Conservation (phyloP, 2,797 vertebrate genomes). For the Myripristis jacobus region DNA sequence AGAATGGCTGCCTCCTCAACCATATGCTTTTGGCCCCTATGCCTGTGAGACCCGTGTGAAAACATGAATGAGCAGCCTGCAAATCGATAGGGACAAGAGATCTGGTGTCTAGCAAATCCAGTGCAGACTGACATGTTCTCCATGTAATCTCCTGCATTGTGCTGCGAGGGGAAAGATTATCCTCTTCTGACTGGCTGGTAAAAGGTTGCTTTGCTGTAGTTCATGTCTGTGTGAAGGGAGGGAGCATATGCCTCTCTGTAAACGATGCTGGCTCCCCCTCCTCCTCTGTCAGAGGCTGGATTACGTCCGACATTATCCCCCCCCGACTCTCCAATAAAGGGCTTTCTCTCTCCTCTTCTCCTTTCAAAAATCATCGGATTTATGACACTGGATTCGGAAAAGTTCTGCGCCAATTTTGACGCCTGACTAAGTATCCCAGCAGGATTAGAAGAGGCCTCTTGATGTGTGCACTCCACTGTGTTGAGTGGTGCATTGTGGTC, state of each 20-base stretch:
- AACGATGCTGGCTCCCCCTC: constrained; percentile 75
- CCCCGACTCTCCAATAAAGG: constrained; percentile 75
- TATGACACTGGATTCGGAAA: constrained; percentile 79
- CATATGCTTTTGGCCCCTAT: constrained; percentile 70
- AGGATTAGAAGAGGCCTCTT: constrained; percentile 80
- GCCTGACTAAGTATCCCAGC: constrained; percentile 74
- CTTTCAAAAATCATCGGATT: constrained; percentile 80
- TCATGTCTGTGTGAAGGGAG: constrained; percentile 73
- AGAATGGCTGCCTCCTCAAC: constrained; percentile 67
- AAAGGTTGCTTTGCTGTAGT: constrained; percentile 80
- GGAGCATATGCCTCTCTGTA: constrained; percentile 75
- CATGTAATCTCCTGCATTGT: constrained; percentile 86
- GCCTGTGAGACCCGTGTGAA: constrained; percentile 78
- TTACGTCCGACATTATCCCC: constrained; percentile 81
- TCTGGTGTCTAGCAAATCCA: constrained; percentile 85
- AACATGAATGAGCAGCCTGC: constrained; percentile 84
- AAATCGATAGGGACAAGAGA: constrained; percentile 86
- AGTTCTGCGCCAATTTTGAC: constrained; percentile 78
- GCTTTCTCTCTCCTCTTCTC: constrained; percentile 75
- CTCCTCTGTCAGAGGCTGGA: constrained; percentile 82
- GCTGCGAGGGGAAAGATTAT: constrained; percentile 85
- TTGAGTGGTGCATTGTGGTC: constrained; percentile 70
- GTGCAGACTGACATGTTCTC: constrained; percentile 84
- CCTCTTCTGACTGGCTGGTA: constrained; percentile 83
- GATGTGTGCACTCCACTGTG: constrained; percentile 69